These are phyloP conservation scores for Anoplolepis gracilipes DNA, from an alignment of 1,140 invertebrate genomes.

Conservation along the genomic window DNA sequence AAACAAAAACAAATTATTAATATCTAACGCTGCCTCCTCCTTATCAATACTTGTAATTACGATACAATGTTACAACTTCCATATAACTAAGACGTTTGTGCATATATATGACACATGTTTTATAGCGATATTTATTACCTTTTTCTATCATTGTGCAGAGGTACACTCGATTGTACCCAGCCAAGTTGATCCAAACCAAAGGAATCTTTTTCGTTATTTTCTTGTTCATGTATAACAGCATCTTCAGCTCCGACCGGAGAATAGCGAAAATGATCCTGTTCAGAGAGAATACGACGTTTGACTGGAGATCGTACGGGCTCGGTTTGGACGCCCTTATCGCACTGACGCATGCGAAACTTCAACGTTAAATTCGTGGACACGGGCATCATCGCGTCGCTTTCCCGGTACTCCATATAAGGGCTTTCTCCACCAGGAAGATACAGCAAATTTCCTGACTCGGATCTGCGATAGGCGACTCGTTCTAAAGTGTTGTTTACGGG, in stretches of 20 bases:
- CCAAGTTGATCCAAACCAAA: slow-evolving; percentile 77
- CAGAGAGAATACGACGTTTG: slow-evolving; percentile 82
- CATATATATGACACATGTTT: background rate
- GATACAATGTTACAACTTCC: background rate
- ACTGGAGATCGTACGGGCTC: slow-evolving; percentile 84
- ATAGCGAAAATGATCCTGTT: slow-evolving; percentile 81
- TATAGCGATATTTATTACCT: slow-evolving; percentile 74
- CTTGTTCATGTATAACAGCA: slow-evolving; percentile 1
- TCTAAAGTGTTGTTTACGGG: slow-evolving; percentile 89
- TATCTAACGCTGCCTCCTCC: background rate
- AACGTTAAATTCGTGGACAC: slow-evolving; percentile 82
- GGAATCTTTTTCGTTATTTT: slow-evolving; percentile 75
- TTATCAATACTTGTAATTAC: slow-evolving; percentile 6
- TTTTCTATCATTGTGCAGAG: slow-evolving; percentile 83
- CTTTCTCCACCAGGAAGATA: slow-evolving; percentile 84
- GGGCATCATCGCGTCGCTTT: slow-evolving; percentile 71
- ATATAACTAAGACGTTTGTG: background rate
- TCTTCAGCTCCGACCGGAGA: slow-evolving; percentile 76
- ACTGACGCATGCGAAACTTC: slow-evolving; percentile 86
- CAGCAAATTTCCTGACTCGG: slow-evolving; percentile 82
- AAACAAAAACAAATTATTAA: background rate
- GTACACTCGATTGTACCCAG: slow-evolving; percentile 77
- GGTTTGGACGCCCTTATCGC: slow-evolving; percentile 87
- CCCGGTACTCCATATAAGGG: slow-evolving; percentile 87
- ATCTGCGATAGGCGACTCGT: slow-evolving; percentile 85